Evolutionary conservation across 35 echinoderm and acorn worm genomes (phyloP), one percentile per base, ranked within the genome.

Genomic region (Apostichopus japonicus): DNA sequence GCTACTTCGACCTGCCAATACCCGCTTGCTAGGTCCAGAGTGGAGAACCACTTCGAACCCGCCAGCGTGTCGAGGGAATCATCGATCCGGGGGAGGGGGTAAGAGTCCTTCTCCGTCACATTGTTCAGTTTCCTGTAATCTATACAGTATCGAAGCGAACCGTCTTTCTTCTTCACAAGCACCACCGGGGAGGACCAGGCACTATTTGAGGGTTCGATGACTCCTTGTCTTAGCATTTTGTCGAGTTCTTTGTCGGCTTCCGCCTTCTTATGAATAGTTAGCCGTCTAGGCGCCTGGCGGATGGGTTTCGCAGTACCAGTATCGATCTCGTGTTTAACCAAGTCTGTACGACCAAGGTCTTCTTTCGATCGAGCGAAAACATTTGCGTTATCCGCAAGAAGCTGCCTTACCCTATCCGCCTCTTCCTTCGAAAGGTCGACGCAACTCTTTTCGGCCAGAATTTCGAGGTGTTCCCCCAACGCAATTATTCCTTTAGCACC

Each of bases 331-430:
- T 79, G 90, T 79, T 72, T 33, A 27, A 90, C 65, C 71, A 90
- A 73, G 25, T 90, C 63, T 24, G 87, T 90, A 53, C 87, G 87
- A 90, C 87, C 87, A 65, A 78, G 77, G 77, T 78, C 77, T 78
- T 78, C 77, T 23, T 71, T 5, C 7, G 87, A 72, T 72, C 25
- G 24, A 77, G 65, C 73, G 73, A 90, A 90, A 53, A 90, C 73
- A 54, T 90, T 57, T 76, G 67, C 23, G 25, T 90, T 76, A n/a
- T 90, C 19, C 52, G 5, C 70, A 77, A 90, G 71, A 17, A 90
- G 70, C 53, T 90, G 65, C 2, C 52, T 70, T 8, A 90, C 65
- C 8, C 13, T 77, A 75, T 77, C 88, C 24, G 24, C 54, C 53
- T 90, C 70, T 51, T 90, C 56, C 15, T 75, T 53, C 21, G 67